Base-by-base conservation (phyloP, 2,888 invertebrate species). In the Embidobia sp. region DNA sequence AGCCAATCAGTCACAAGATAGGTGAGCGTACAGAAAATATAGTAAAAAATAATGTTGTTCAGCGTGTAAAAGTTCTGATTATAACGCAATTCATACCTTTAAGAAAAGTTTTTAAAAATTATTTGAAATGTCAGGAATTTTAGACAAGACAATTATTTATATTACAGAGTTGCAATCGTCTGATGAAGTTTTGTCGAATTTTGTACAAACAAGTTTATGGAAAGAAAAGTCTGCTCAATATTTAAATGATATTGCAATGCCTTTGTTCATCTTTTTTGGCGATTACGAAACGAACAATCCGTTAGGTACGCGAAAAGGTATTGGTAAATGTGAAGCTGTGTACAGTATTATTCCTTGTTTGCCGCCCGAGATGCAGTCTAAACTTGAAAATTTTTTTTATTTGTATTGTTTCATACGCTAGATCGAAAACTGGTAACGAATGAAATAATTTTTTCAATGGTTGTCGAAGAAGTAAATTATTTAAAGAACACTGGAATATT, bases 291-390 rank as follows among this genome's bases (percentile, higher is more conserved):
- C 29, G 8, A 49, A 33, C n/a, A 18, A 33, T 18, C 18, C 33
- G 1, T 49, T 49, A 8, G 33, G 19, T 33, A 49, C 27, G 27
- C 31, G 19, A 7, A 49, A 33, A 49, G 66, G 53, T 18, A 55
- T 66, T 7, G 13, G 22, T 55, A 66, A 53, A 55, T 48, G 46
- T 19, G 57, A 40, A 37, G 69, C 48, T 7, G 33, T 67, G 13
- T 67, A 67, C 26, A 2, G 11, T 13, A 48, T 46, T n/a, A 42
- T 67, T 55, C 37, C 46, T 29, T 57, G 67, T 18, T 49, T 69
- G 11, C 69, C 49, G 15, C 69, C 42, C 15, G 59, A 69, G 31
- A 49, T 57, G 18, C 10, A 57, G 4, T 51, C 70, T n/a, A 70
- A 18, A 51, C 16, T 70, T 7, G 31, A 59, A 6, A 59, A 51